Evolutionary conservation across 2,888 invertebrate genomes (phyloP), one percentile per base, ranked within the genome.

Genomic region (Drosophila nr. perissopoda): DNA sequence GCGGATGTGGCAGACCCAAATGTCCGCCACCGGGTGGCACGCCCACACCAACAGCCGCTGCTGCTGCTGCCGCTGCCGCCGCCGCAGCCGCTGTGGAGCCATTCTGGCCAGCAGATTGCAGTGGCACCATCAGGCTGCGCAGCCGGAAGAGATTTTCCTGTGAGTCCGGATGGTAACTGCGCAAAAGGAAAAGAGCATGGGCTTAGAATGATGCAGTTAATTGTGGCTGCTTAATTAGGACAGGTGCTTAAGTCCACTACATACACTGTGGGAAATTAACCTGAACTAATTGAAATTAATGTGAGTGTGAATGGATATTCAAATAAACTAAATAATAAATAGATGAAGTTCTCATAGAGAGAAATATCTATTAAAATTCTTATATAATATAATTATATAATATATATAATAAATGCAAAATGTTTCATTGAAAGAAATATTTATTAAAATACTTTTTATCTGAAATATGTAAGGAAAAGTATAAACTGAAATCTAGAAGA

Each of bases 91-190:
- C 79, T 27, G 81, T 79, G 62, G 81, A 74, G 66, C 91, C 91
- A 66, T 87, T 92, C 66, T 92, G 92, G 46, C 84, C 88, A 61
- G 91, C 88, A 48, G 92, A 84, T 69, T 92, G 92, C 65, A 93
- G 86, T 74, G 93, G 93, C 72, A 92, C 94, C 92, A 95, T 94
- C 76, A 95, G 93, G 87, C 94, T 95, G 83, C 95, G 93, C 83
- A 95, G 92, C 78, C 95, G 93, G 90, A 95, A 94, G 81, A 95
- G 93, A 83, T 95, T 95, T 88, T 95, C 95, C 61, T 94, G 94
- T 33, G 94, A 94, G 63, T 94, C 93, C 74, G 94, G 93, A 72
- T 94, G 94, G 82, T 94, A 94, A 82, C 96, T 96, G 71, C 8
- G 34, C 18, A 21, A 57, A 29, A n/a, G 46, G 42, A 27, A 40